Evolutionary conservation across 2,113 vertebrate genomes (phyloP), one percentile per base, ranked within the genome.

Genomic region (Melanocharis versteri): DNA sequence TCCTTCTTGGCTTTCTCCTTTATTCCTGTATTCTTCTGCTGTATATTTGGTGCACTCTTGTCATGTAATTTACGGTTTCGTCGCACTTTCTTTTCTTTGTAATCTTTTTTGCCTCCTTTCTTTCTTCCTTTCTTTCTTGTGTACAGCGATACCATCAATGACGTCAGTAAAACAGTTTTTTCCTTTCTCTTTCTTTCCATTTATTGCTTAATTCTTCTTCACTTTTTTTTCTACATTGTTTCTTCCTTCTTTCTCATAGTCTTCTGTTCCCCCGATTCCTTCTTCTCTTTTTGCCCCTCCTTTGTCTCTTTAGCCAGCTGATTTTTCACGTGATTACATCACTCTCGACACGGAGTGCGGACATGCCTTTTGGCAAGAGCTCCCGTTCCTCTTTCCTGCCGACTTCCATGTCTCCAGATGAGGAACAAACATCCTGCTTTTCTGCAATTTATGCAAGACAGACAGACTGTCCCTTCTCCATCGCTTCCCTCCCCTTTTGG

Each of bases 321-420:
- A 19, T 18, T 50, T 61, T 60, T 4, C 11, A 6, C 19, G 10
- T 11, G 5, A 20, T 37, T 56, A 39, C 28, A 23, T 21, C 9
- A 61, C 5, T 26, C 45, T 28, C 2, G 0, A 33, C 24, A 9
- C 7, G 51, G 13, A 87, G 15, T 18, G 23, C 0, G 0, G 12
- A 56, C 31, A 1, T 8, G 5, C 5, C 24, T 62, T 82, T 66
- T 66, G 45, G 15, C 5, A 24, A 42, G 26, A 42, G 18, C 7
- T 53, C 18, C 11, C 18, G 10, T 42, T 64, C 26, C 18, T 47
- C 2, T 28, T 45, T 45, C 51, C 53, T 66, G 5, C 6, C 5
- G 2, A 18, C 4, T 54, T 83, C 7, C 11, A 54, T 28, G 15
- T 18, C 9, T 82, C 10, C 35, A 8, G 3, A n/a, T 2, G 2